Evolutionary conservation across 2,797 vertebrate species (phyloP), one percentile per base, ranked within the genome.

Genomic region (Diglossa cyanea): DNA sequence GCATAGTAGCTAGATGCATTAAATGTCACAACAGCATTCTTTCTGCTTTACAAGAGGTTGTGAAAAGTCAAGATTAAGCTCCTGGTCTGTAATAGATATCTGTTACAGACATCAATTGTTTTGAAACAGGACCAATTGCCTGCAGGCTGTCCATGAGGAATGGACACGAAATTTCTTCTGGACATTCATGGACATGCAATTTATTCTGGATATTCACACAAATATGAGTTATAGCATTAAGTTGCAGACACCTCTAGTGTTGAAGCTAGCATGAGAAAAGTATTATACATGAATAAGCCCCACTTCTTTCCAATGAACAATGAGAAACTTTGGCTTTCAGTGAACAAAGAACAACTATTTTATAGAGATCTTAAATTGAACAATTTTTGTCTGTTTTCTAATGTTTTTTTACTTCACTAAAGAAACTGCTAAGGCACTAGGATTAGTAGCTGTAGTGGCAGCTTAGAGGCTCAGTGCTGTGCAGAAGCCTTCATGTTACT

Each of bases 61-160:
- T 60, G 45, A 17, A 84, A 90, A 92, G 66, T 63, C 61, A 83
- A 66, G 65, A 83, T 71, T 73, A 79, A 86, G 13, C 17, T 88
- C 48, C 35, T 74, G 17, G 17, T 53, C 26, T 77, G 14, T 50
- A 65, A 51, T 6, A 81, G 35, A 31, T 87, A 82, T n/a, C 31
- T 86, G 13, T 63, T 75, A 50, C 11, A 84, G 60, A 51, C n/a
- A 45, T 33, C 25, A 60, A 1, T 51, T 83, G 7, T 78, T 84
- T 72, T 48, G 66, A 81, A 86, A 75, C 13, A 45, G 33, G 35
- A 72, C 23, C n/a, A 80, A 7, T 0, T 58, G 28, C 18, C 44
- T 83, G 25, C 50, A 72, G 54, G 26, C 15, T 75, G 6, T 70
- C 33, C 44, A 53, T 66, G 33, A 67, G 5, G 5, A 53, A 53